Evolutionary conservation across 2,797 vertebrate genomes (phyloP), one percentile per base, ranked within the genome.

Genomic region (Podarcis lilfordi): DNA sequence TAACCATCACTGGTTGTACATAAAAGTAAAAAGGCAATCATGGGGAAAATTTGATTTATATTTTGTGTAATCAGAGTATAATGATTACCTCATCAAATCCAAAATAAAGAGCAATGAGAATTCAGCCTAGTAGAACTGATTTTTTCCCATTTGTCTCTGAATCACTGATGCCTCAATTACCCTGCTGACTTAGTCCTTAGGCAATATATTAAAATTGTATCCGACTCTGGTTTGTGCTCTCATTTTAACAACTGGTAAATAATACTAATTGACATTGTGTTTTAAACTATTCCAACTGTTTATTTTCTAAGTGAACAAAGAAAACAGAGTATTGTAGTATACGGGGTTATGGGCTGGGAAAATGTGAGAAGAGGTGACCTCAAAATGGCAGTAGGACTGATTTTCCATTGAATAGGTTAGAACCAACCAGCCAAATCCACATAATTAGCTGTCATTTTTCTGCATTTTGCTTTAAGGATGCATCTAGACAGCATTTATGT

Each of bases 51-150:
- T 45, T 71, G 76, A 79, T 43, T 55, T 21, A 55, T 43, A 72
- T 55, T 83, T 88, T 79, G 59, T 68, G 78, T 40, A 17, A 61
- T 2, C 27, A 35, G 40, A 55, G 5, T 66, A 66, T 45, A 17
- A 37, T 78, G 59, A 84, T 29, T 59, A 55, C 32, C 71, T 25
- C 45, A 59, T 72, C 40, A 35, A 9, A 78, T 68, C 45, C 61
- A 78, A 84, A 79, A 84, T 84, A 88, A 84, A 77, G 43, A 21
- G 66, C 9, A 40, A 55, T 71, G 64, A 69, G 75, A 69, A 79
- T 78, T 69, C 43, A 69, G 2, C 25, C 15, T 25, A 68, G 75
- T 64, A 71, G 76, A 74, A 80, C 50, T 61, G 35, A 72, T 72
- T 84, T 72, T 71, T 80, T 40, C 43, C 68, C 66, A 59, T 59